Evolutionary conservation across 92 coral and sea anemone species (phyloP).

Genomic region (Siderastrea radians): DNA sequence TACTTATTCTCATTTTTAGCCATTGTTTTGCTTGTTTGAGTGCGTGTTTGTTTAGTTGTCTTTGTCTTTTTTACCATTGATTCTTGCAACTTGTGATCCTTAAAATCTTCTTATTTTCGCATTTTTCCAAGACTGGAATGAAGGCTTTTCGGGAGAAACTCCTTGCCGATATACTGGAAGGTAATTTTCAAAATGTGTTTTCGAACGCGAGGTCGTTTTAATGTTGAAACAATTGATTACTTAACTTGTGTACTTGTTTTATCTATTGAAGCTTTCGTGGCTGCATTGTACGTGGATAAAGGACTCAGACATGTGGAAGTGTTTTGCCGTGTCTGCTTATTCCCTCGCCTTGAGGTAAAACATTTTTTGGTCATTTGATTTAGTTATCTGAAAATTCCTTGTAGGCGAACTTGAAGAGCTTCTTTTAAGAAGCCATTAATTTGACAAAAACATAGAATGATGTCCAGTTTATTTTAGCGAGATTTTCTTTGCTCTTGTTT

Average conservation of each 20-base stretch:
- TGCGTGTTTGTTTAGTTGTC: too few relatives aligned
- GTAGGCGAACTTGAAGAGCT: too few relatives aligned
- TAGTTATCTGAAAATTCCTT: too few relatives aligned
- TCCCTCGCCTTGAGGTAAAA: conserved; percentile 96
- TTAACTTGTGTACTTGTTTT: background rate
- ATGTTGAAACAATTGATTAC: background rate
- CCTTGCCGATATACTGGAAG: conserved; percentile 95
- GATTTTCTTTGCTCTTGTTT: too few relatives aligned
- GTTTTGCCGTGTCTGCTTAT: conserved; percentile 91
- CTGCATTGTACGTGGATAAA: conserved; percentile 96
- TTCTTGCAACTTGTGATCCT: background rate
- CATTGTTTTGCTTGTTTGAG: too few relatives aligned
- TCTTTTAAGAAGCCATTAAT: too few relatives aligned
- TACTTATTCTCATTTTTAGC: too few relatives aligned
- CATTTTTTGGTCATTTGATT: background rate
- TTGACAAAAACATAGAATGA: too few relatives aligned
- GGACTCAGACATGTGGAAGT: conserved; percentile 92
- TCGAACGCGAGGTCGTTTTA: background rate
- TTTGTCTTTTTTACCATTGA: too few relatives aligned
- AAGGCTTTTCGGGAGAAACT: conserved; percentile 86
- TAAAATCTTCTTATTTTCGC: background rate
- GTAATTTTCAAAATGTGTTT: conserved; percentile 36
- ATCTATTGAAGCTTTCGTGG: conserved; percentile 82
- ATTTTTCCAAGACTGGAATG: conserved; percentile 50
- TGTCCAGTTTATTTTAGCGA: too few relatives aligned